Evolutionary conservation across 1,140 invertebrate species (phyloP).

Genomic region (Popillia japonica): DNA sequence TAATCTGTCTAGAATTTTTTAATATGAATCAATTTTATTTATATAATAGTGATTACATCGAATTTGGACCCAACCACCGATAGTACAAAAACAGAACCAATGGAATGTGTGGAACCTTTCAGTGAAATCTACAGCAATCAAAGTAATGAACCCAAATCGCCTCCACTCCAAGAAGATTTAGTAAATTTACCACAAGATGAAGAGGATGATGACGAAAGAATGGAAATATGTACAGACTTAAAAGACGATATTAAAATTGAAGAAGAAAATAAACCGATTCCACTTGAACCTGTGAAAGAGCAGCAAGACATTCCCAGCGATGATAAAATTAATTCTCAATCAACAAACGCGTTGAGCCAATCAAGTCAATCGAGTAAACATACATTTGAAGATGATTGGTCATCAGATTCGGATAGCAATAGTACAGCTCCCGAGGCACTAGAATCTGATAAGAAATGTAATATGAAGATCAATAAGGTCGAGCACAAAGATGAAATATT

Average conservation of each 20-base stretch:
- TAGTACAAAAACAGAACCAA: neutral
- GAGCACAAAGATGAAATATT: slow-evolving; percentile 55
- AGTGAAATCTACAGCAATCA: neutral
- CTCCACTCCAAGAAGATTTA: neutral
- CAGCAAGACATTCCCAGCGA: neutral
- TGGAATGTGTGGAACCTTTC: neutral
- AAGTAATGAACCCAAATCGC: neutral
- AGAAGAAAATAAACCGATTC: neutral
- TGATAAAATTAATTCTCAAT: neutral
- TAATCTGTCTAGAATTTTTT: too few species aligned
- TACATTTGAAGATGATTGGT: slow-evolving; percentile 47
- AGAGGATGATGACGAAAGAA: neutral
- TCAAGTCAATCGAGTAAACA: slow-evolving; percentile 32
- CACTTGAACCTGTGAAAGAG: neutral
- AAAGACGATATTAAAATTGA: neutral
- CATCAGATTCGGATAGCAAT: slow-evolving; percentile 52
- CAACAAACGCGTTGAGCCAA: slow-evolving; percentile 17
- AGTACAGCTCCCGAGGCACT: slow-evolving; percentile 48
- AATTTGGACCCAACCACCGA: neutral
- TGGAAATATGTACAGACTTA: neutral
- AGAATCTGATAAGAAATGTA: slow-evolving; percentile 31
- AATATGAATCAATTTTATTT: too few species aligned
- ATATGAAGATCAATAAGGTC: slow-evolving; percentile 40
- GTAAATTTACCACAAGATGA: neutral
- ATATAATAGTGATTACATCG: neutral